These are phyloP conservation scores for Lathronympha strigana DNA, from an alignment of 2,888 invertebrate species.

Conservation along the genomic window DNA sequence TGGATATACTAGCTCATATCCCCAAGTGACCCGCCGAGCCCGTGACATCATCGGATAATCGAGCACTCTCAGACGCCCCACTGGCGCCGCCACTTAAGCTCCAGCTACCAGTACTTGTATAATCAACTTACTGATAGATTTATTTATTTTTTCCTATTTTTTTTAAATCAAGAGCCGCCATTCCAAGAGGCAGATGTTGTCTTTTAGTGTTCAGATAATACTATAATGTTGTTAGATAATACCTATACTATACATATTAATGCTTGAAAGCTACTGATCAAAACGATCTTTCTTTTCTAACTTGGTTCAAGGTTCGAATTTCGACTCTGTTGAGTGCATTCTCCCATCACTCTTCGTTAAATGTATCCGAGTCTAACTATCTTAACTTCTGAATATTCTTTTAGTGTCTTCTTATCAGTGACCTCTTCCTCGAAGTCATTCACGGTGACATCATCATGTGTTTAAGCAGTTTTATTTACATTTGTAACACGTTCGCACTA, in stretches of 20 bases:
- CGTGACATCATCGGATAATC: slow-evolving; percentile 57
- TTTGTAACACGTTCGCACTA: slow-evolving; percentile 33
- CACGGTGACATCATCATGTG: slow-evolving; percentile 36
- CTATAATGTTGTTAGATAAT: not conserved
- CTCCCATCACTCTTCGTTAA: too few species aligned
- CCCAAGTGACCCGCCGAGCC: slow-evolving; percentile 51
- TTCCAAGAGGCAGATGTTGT: not conserved
- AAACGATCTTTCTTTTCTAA: too few species aligned
- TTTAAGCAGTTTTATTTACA: slow-evolving; percentile 34
- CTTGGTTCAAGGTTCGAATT: too few species aligned
- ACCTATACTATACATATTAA: too few species aligned
- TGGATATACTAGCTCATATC: slow-evolving; percentile 21
- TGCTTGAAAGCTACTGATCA: too few species aligned
- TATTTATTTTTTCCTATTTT: not conserved
- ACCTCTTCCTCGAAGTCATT: slow-evolving; percentile 19
- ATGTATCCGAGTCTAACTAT: too few species aligned
- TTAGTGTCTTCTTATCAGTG: slow-evolving; percentile 24
- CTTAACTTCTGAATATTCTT: not conserved
- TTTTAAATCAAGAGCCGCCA: not conserved
- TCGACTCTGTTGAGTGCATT: too few species aligned
- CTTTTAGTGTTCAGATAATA: not conserved
- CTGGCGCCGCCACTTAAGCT: slow-evolving; percentile 55
- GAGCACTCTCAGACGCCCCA: slow-evolving; percentile 48
- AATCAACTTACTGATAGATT: slow-evolving; percentile 23
- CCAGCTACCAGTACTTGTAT: slow-evolving; percentile 17